phyloP scores from a whole-genome alignment of 2,113 vertebrate species.

The Monopterus albus region DNA sequence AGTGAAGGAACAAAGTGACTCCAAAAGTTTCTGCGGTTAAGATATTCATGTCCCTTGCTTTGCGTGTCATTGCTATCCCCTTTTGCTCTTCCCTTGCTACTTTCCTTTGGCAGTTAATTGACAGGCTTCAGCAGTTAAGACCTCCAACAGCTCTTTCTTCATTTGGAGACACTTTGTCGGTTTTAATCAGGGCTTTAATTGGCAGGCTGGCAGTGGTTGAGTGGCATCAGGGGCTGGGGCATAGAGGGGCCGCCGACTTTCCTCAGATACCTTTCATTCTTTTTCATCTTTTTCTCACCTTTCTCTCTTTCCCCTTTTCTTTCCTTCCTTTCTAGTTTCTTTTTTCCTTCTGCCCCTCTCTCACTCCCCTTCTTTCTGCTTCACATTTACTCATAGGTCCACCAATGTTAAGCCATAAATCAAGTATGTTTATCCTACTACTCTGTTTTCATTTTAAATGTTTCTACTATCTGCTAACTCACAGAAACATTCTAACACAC shows the following conservation, averaged over 20 bases:
- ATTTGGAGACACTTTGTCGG: slow-evolving; percentile 86
- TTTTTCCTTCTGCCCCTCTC: background rate
- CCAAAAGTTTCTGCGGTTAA: too few species aligned
- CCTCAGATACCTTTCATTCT: slow-evolving; percentile 35
- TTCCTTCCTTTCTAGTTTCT: background rate
- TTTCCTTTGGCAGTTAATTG: slow-evolving; percentile 80
- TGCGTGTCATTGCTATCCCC: slow-evolving; percentile 67
- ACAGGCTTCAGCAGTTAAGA: slow-evolving; percentile 79
- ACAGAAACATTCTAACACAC: slow-evolving; percentile 24
- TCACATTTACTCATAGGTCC: slow-evolving; percentile 4
- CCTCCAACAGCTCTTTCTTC: slow-evolving; percentile 83
- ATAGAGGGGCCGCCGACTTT: slow-evolving; percentile 71
- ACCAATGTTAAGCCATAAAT: slow-evolving; percentile 39
- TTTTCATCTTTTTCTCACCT: slow-evolving; percentile 3
- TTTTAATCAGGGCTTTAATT: slow-evolving; percentile 87
- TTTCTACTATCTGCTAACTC: slow-evolving; percentile 42
- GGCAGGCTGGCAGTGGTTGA: slow-evolving; percentile 79
- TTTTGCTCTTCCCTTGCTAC: slow-evolving; percentile 62
- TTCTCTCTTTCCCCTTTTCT: background rate
- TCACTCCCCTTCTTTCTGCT: background rate
- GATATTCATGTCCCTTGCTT: slow-evolving; percentile 46
- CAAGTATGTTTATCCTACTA: slow-evolving; percentile 29
- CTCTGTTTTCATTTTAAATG: slow-evolving; percentile 32
- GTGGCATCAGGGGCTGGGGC: slow-evolving; percentile 69
- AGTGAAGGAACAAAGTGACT: slow-evolving; percentile 13